phyloP scores from a whole-genome alignment of 2,888 invertebrate genomes.

The Drosophila robusta region DNA sequence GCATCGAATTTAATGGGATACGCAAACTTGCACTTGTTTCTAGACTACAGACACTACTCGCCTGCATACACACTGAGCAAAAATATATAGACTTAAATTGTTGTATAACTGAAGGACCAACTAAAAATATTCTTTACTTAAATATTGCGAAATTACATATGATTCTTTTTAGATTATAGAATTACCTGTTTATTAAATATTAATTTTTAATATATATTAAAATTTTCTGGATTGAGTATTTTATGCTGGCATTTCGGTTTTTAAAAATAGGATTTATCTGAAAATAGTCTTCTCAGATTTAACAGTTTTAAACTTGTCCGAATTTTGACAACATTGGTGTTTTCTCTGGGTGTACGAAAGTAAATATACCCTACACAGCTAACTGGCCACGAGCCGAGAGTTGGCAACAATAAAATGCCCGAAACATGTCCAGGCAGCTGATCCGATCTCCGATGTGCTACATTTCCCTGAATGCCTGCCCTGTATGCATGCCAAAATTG shows the following conservation, averaged over 20 bases:
- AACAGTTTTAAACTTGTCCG: no score
- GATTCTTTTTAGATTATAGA: no score
- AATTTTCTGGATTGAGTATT: no score
- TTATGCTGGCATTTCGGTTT: no score
- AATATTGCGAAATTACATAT: no score
- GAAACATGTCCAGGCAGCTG: slow-evolving; percentile 18
- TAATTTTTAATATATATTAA: no score
- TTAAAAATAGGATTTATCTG: no score
- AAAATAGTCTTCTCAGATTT: no score
- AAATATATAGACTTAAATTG: neutral
- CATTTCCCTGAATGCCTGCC: slow-evolving; percentile 4
- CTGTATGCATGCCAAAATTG: slow-evolving; percentile 28
- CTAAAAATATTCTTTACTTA: no score
- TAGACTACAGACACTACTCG: slow-evolving; percentile 24
- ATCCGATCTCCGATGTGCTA: slow-evolving; percentile 10
- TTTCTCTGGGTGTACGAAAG: neutral
- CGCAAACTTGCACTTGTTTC: slow-evolving; percentile 74
- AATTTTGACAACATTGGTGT: no score
- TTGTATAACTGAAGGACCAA: no score
- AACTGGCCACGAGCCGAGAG: slow-evolving; percentile 13
- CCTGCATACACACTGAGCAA: neutral
- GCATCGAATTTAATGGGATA: slow-evolving; percentile 55
- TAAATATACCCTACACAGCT: neutral
- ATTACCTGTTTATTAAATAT: no score
- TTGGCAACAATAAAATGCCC: slow-evolving; percentile 1